Conservation (phyloP, 2,888 invertebrate species). For the Alloscopus bannaensis region DNA sequence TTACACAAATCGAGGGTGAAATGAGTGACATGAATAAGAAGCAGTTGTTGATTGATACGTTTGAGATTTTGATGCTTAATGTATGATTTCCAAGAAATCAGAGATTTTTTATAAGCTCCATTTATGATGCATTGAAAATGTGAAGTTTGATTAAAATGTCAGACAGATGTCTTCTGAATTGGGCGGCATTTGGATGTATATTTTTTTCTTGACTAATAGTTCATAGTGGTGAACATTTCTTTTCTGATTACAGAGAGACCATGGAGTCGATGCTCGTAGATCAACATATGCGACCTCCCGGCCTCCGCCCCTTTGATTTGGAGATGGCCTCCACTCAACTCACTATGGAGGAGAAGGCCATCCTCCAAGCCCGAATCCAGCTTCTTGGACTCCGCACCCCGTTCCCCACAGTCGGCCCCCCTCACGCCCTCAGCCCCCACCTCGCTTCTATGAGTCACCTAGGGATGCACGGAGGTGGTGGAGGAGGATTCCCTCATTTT, state of each 20-base stretch:
- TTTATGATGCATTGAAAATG: no score
- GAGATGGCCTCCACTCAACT: slow-evolving; percentile 78
- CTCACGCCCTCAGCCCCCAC: slow-evolving; percentile 61
- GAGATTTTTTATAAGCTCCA: no score
- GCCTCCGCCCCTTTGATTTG: slow-evolving; percentile 84
- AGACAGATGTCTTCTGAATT: no score
- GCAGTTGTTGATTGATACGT: slow-evolving; percentile 8
- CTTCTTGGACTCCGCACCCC: slow-evolving; percentile 77
- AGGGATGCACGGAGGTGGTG: slow-evolving; percentile 61
- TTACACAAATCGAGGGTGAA: neutral
- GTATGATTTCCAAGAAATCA: no score
- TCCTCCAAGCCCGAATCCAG: slow-evolving; percentile 86
- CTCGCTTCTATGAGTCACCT: slow-evolving; percentile 68
- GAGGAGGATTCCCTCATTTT: slow-evolving; percentile 68
- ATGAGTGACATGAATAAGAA: slow-evolving; percentile 8
- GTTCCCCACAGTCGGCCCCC: slow-evolving; percentile 65
- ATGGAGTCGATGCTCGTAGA: slow-evolving; percentile 93
- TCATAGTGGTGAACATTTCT: slow-evolving; percentile 62
- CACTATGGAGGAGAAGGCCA: slow-evolving; percentile 86
- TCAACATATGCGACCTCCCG: slow-evolving; percentile 88
- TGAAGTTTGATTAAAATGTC: no score
- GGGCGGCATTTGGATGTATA: no score
- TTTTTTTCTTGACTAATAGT: slow-evolving; percentile 42
- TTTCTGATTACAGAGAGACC: slow-evolving; percentile 82
- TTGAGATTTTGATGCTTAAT: neutral